Evolutionary conservation across 2,888 invertebrate species (phyloP).

Genomic region (Spisula solida): DNA sequence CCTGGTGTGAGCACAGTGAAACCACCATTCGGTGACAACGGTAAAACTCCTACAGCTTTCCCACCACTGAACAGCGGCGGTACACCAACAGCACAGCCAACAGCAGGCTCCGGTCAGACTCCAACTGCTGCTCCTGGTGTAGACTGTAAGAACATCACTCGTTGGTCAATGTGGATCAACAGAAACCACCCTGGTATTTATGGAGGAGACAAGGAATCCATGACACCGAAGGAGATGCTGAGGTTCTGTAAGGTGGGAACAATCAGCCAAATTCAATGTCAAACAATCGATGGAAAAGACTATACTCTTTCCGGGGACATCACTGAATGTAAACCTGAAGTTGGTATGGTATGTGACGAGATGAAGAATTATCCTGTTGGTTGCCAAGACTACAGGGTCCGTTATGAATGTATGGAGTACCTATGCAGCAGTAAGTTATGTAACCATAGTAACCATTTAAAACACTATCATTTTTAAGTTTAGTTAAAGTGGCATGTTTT

Average conservation of each 20-base stretch:
- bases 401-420: conserved; percentile 78
- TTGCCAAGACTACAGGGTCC: conserved; percentile 83
- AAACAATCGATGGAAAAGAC: conserved; percentile 72
- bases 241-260: conserved; percentile 76
- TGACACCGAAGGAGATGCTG: conserved; percentile 71
- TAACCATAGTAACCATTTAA: no score
- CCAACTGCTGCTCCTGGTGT: conserved; percentile 63
- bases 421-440: conserved; percentile 64
- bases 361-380: conserved; percentile 70
- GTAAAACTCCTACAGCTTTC: conserved; percentile 50
- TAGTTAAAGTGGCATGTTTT: no score
- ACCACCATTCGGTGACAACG: conserved; percentile 21
- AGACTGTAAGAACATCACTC: conserved; percentile 49
- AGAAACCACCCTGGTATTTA: conserved; percentile 45
- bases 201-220: conserved; percentile 70
- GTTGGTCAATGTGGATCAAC: conserved; percentile 67
- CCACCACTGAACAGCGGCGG: conserved; percentile 25
- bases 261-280: conserved; percentile 81
- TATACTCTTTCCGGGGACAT: conserved; percentile 74
- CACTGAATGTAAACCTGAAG: conserved; percentile 88
- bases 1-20: conserved; percentile 28
- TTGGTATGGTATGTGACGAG: conserved; percentile 91
- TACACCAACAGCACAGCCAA: conserved; percentile 61
- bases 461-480: no score
- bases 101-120: not conserved